A percentile compares a stretch with the other conserved stretches of the same genome.
These are phyloP conservation scores for Corythucha ciliata DNA, from an alignment of 2,888 invertebrate species.

Conservation along the genomic window DNA sequence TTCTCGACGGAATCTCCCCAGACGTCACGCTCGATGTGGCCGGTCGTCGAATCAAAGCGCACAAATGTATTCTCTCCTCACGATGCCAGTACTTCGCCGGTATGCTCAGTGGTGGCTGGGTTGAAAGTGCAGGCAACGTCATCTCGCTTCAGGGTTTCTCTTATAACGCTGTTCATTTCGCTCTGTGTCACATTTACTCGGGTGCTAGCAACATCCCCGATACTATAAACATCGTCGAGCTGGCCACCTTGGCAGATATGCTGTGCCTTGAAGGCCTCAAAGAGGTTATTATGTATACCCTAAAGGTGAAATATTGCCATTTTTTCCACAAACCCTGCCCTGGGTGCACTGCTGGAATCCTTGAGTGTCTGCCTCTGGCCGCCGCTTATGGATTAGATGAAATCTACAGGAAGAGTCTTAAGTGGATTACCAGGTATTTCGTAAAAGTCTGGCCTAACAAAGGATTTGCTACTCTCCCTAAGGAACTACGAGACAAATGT, in stretches of 20 bases:
- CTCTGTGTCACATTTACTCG: constrained; percentile 87
- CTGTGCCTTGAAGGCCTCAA: constrained; percentile 82
- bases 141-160: constrained; percentile 79
- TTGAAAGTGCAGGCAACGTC: constrained; percentile 68
- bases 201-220: constrained; percentile 83
- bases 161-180: constrained; percentile 78
- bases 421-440: constrained; percentile 82
- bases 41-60: constrained; percentile 73
- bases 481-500: constrained; percentile 73
- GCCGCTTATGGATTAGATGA: constrained; percentile 80
- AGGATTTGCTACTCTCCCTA: constrained; percentile 74
- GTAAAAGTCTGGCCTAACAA: constrained; percentile 84
- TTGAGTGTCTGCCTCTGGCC: constrained; percentile 78
- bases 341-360: constrained; percentile 73
- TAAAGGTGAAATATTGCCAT: constrained; percentile 84
- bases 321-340: constrained; percentile 92
- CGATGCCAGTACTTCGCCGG: constrained; percentile 90
- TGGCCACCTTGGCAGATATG: constrained; percentile 83
- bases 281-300: constrained; percentile 78
- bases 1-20: constrained; percentile 79
- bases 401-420: constrained; percentile 71
- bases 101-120: constrained; percentile 76
- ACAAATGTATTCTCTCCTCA: constrained; percentile 84
- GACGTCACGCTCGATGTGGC: constrained; percentile 79
- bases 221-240: constrained; percentile 72